These are phyloP conservation scores for Psix sp. DNA, from an alignment of 1,140 invertebrate genomes.

Conservation along the genomic window DNA sequence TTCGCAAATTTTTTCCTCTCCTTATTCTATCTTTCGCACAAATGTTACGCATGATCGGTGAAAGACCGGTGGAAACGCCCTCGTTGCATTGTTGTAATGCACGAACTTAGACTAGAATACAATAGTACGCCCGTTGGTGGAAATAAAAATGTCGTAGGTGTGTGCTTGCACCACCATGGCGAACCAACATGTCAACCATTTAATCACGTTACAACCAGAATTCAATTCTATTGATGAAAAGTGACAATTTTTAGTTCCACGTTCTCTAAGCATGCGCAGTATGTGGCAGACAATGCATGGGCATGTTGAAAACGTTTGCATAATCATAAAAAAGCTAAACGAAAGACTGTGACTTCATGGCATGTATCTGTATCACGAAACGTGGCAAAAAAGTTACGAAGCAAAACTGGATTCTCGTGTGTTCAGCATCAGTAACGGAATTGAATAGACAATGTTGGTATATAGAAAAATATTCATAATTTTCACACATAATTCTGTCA, in stretches of 20 bases:
- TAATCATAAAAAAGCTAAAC: too few species aligned
- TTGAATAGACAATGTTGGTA: slow-evolving; percentile 32
- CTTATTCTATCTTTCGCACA: slow-evolving; percentile 54
- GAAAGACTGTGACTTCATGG: too few species aligned
- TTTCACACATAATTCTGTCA: slow-evolving; percentile 18
- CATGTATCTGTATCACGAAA: too few species aligned
- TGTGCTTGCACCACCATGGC: slow-evolving; percentile 50
- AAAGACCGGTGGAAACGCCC: slow-evolving; percentile 66
- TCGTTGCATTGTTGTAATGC: slow-evolving; percentile 66
- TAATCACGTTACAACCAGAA: slow-evolving; percentile 16
- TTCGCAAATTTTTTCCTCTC: slow-evolving; percentile 36
- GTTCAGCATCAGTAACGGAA: slow-evolving; percentile 16
- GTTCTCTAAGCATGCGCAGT: too few species aligned
- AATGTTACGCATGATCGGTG: slow-evolving; percentile 59
- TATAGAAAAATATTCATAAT: slow-evolving; percentile 44
- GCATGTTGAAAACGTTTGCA: too few species aligned
- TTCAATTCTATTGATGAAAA: neutral
- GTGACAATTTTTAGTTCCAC: too few species aligned
- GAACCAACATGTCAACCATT: slow-evolving; percentile 54
- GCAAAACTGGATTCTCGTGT: neutral
- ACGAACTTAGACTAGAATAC: slow-evolving; percentile 64
- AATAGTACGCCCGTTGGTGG: slow-evolving; percentile 65
- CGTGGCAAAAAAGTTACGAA: too few species aligned
- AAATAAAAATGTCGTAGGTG: slow-evolving; percentile 71
- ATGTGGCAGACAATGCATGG: too few species aligned